A percentile compares a stretch with the other conserved stretches of the same genome.
phyloP scores from a whole-genome alignment of 2,797 vertebrate species.

The Meriones psammophilus region DNA sequence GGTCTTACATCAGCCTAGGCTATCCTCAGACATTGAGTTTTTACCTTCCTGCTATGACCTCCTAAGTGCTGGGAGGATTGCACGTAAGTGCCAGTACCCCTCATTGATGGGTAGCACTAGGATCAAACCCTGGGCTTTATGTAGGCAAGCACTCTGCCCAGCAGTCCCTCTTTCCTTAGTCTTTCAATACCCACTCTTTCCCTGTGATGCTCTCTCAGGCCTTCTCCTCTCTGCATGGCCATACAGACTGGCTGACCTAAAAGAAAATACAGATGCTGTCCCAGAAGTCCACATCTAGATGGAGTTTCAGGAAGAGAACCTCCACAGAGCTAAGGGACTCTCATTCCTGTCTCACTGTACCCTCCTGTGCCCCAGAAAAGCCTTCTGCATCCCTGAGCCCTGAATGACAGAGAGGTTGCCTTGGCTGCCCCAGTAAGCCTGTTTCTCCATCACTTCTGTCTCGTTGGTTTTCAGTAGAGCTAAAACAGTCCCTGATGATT shows the following conservation, averaged over 20 bases:
- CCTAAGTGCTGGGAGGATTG: neutral
- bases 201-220: neutral
- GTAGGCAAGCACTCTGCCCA: neutral
- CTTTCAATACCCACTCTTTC: neutral
- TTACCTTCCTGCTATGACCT: neutral
- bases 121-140: neutral
- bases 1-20: neutral
- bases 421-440: neutral
- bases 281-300: neutral
- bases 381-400: neutral
- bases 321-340: neutral
- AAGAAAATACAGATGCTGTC: neutral
- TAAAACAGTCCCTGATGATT: neutral
- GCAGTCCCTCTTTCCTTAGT: neutral
- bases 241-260: neutral
- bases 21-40: neutral
- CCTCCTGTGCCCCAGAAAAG: too few species aligned
- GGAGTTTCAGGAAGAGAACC: neutral
- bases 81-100: neutral
- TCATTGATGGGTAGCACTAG: neutral
- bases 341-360: neutral
- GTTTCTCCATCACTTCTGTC: neutral
- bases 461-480: neutral
- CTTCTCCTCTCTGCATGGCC: neutral
- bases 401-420: too few species aligned